Evolutionary conservation across 2,888 invertebrate genomes (phyloP), one percentile per base, ranked within the genome.

Genomic region (Idaea biselata): DNA sequence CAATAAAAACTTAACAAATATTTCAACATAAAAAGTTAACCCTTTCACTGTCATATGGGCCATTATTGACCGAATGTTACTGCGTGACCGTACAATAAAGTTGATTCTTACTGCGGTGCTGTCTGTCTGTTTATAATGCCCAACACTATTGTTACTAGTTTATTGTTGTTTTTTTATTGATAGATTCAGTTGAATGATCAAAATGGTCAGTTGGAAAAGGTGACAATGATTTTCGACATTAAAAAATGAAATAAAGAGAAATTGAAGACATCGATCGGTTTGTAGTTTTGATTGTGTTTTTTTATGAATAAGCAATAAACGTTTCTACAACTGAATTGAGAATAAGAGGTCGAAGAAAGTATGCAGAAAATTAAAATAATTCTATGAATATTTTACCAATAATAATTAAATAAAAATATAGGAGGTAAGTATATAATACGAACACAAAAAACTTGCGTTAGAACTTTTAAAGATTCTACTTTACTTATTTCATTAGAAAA

Each of bases 81-180:
- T 55, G 32, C 56, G 56, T 56, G 56, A 56, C 56, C 18, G 18
- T 18, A 56, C 56, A 56, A 56, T 56, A 56, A 56, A 56, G 8
- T 56, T 56, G 17, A 14, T 56, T 56, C 17, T 18, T 18, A 18
- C 16, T n/a, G 56, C 17, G 56, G 56, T 56, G 11, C n/a, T 32
- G 32, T 32, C 32, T 32, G 32, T 56, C 16, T 16, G 56, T 18
- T 18, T 18, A 56, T 56, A n/a, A 56, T 56, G 56, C 17, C 18
- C 18, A 17, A 44, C 18, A 18, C 71, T 68, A 73, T 77, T 82
- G 77, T 83, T 80, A 44, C 72, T 73, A 72, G 73, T 77, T 80
- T 82, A 83, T 77, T 77, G 74, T 76, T 72, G 73, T 78, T 81
- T 81, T 81, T 79, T 81, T 79, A 79, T 81, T 74, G 77, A 81